phyloP scores from a whole-genome alignment of 2,113 vertebrate species.

The Seriola quinqueradiata region DNA sequence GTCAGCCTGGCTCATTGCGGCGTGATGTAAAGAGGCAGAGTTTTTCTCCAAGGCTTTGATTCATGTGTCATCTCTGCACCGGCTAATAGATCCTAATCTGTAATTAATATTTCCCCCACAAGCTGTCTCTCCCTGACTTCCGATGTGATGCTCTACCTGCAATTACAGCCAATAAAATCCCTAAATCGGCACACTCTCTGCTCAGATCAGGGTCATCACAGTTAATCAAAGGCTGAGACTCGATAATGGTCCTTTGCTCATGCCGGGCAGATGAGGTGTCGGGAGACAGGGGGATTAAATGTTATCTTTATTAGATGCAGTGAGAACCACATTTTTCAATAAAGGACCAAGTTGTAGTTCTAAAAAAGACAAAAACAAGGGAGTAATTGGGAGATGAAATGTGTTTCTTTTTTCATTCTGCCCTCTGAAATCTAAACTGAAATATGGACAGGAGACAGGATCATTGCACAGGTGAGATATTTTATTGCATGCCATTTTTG shows the following conservation, averaged over 20 bases:
- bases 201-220: constrained; percentile 73
- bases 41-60: constrained; percentile 24
- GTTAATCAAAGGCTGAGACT: constrained; percentile 70
- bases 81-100: constrained; percentile 75
- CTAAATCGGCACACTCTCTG: constrained; percentile 59
- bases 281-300: constrained; percentile 60
- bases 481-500: constrained; percentile 82
- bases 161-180: constrained; percentile 77
- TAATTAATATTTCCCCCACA: constrained; percentile 75
- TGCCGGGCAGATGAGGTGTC: constrained; percentile 70
- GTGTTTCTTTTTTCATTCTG: background rate
- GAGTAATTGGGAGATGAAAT: constrained; percentile 38
- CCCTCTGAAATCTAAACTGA: constrained; percentile 15
- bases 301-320: constrained; percentile 58
- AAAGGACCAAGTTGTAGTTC: background rate
- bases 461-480: constrained; percentile 68
- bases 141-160: constrained; percentile 69
- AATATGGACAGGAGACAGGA: constrained; percentile 26
- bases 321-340: constrained; percentile 35
- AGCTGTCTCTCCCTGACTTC: constrained; percentile 63
- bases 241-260: constrained; percentile 73
- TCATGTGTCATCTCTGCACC: constrained; percentile 49
- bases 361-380: background rate
- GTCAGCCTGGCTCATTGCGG: constrained; percentile 3
- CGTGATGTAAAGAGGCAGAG: constrained; percentile 37